Conservation (phyloP, 2,797 vertebrate genomes). For the Leptoclinus maculatus region DNA sequence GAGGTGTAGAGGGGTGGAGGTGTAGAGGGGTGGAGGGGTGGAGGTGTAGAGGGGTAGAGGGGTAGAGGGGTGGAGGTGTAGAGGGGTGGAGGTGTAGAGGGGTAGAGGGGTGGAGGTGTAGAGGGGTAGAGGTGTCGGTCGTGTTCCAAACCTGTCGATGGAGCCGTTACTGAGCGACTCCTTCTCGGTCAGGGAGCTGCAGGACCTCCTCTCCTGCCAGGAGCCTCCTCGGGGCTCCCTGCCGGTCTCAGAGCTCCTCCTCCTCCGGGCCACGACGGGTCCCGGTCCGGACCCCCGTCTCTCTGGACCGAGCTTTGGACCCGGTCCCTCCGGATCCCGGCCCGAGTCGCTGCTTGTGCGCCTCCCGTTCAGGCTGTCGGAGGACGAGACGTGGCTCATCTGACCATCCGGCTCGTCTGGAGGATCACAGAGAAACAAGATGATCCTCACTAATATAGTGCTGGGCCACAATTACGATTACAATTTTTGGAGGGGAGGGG, state of each 20-base stretch:
- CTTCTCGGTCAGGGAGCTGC: slow-evolving; percentile 77
- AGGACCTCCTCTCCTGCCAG: slow-evolving; percentile 72
- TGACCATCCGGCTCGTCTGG: slow-evolving; percentile 79
- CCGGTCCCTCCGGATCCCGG: slow-evolving; percentile 69
- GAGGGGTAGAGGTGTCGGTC: too few species aligned
- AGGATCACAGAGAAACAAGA: background rate
- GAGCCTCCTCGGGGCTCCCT: slow-evolving; percentile 53
- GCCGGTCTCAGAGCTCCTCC: slow-evolving; percentile 74
- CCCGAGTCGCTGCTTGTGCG: slow-evolving; percentile 78
- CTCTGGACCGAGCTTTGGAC: slow-evolving; percentile 42
- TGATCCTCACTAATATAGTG: too few species aligned
- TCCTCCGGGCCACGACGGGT: slow-evolving; percentile 65
- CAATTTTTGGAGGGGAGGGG: too few species aligned
- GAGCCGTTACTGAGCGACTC: slow-evolving; percentile 74
- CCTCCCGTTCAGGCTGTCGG: slow-evolving; percentile 80
- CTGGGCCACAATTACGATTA: too few species aligned
- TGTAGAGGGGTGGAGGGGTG: too few species aligned
- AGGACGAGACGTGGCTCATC: slow-evolving; percentile 82
- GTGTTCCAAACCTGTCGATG: background rate
- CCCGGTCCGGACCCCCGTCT: slow-evolving; percentile 70
- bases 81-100: too few species aligned
- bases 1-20: too few species aligned
- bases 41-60: too few species aligned
- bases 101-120: too few species aligned
- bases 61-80: too few species aligned